A percentile compares a stretch with the other conserved stretches of the same genome.
Evolutionary conservation across 2,797 vertebrate genomes (phyloP).

Genomic region (Podarcis siculus): DNA sequence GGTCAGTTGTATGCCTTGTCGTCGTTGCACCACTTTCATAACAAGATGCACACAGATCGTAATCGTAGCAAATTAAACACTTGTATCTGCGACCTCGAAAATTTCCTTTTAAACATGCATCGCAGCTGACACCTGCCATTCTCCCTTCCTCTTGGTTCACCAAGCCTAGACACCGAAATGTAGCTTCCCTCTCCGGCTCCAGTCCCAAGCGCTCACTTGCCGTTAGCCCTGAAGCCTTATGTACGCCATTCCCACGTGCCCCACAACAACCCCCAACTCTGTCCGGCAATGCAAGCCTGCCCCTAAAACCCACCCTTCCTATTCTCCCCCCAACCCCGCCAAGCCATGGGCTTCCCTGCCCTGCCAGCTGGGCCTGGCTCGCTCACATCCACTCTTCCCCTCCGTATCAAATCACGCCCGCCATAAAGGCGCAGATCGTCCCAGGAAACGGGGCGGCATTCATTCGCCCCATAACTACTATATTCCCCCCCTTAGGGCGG

Average conservation of each 20-base stretch:
- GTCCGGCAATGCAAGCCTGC: slow-evolving; percentile 21
- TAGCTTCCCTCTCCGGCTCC: background rate
- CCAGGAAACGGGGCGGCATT: slow-evolving; percentile 6
- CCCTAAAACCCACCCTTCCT: background rate
- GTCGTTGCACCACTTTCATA: slow-evolving; percentile 99
- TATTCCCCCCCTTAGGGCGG: background rate
- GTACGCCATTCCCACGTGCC: slow-evolving; percentile 18
- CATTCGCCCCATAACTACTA: slow-evolving; percentile 48
- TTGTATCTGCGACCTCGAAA: slow-evolving; percentile 97
- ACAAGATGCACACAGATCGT: slow-evolving; percentile 98
- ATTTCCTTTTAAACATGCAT: slow-evolving; percentile 99
- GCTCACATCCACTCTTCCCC: slow-evolving; percentile 7
- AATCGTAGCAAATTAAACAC: slow-evolving; percentile 99
- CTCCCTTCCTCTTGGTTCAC: too few species aligned
- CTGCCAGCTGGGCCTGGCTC: background rate
- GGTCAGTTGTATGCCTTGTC: slow-evolving; percentile 97
- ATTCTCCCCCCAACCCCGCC: background rate
- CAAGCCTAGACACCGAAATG: background rate
- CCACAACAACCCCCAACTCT: background rate
- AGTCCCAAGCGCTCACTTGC: background rate
- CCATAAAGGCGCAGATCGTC: slow-evolving; percentile 20
- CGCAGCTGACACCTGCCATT: slow-evolving; percentile 90
- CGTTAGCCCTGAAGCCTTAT: background rate
- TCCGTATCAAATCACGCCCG: background rate
- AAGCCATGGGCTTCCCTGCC: background rate